These are phyloP conservation scores for Vanessa atalanta DNA, from an alignment of 1,140 invertebrate genomes.

Conservation along the genomic window DNA sequence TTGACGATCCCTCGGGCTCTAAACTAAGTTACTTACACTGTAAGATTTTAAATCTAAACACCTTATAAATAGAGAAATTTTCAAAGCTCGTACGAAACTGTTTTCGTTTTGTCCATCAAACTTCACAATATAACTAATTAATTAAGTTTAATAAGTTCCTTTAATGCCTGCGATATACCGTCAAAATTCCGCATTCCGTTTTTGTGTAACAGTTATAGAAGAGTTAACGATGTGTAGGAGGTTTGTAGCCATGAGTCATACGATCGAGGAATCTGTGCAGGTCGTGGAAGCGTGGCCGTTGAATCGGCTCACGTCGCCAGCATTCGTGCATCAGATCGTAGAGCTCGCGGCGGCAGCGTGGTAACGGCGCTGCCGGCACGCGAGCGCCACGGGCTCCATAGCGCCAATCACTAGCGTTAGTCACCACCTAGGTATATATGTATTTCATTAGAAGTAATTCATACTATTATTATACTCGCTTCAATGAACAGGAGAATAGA, in stretches of 20 bases:
- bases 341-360: conserved; percentile 93
- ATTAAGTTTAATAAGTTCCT: not conserved
- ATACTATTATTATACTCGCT: no score
- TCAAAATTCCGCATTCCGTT: not conserved
- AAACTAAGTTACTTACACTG: conserved; percentile 30
- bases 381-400: conserved; percentile 64
- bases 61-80: conserved; percentile 38
- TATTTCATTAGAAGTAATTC: not conserved
- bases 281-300: conserved; percentile 94
- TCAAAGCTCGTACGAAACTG: conserved; percentile 49
- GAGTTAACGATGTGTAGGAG: conserved; percentile 60
- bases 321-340: conserved; percentile 97
- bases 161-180: not conserved
- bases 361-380: conserved; percentile 86
- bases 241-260: conserved; percentile 92
- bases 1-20: conserved; percentile 39
- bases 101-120: conserved; percentile 25
- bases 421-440: conserved; percentile 81
- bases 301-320: conserved; percentile 92
- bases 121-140: not conserved
- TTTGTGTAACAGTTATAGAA: not conserved
- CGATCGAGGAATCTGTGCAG: conserved; percentile 95
- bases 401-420: conserved; percentile 86
- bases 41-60: conserved; percentile 39
- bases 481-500: no score